Percentiles rank a stretch among this genome's conserved stretches.
Evolutionary conservation across 2,888 invertebrate species (phyloP).

Genomic region (Chrysolina oricalcia): DNA sequence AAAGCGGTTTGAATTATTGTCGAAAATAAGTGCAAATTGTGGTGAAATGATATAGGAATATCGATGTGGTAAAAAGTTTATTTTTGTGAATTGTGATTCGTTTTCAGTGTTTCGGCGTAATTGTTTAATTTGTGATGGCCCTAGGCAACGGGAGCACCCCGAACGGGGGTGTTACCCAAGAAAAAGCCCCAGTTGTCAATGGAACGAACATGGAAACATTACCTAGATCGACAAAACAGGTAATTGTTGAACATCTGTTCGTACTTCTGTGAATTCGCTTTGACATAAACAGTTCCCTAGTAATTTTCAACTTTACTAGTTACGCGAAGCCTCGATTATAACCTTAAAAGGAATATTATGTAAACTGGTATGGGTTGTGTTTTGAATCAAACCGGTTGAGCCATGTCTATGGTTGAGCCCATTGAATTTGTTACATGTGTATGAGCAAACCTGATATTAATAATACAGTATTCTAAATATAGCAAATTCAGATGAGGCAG

Average conservation of each 20-base stretch:
- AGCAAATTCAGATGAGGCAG: constrained; percentile 24
- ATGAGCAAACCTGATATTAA: constrained; percentile 42
- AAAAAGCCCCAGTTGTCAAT: constrained; percentile 76
- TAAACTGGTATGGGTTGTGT: constrained; percentile 48
- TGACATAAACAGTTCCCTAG: constrained; percentile 9
- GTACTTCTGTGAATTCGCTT: background rate
- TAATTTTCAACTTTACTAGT: constrained; percentile 23
- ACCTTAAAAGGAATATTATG: constrained; percentile 53
- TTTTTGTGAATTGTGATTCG: constrained; percentile 52
- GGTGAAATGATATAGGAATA: constrained; percentile 52
- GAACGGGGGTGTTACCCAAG: constrained; percentile 70
- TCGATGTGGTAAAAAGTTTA: constrained; percentile 40
- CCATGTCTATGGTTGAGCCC: too few species aligned
- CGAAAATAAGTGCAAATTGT: constrained; percentile 48
- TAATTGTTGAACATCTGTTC: constrained; percentile 58
- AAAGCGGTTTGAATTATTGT: constrained; percentile 44
- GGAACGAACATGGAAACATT: constrained; percentile 77
- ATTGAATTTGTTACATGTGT: constrained; percentile 35
- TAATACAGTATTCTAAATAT: constrained; percentile 39
- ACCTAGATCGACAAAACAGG: constrained; percentile 76
- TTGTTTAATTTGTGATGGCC: constrained; percentile 64
- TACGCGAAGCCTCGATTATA: constrained; percentile 32
- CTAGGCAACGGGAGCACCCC: constrained; percentile 70
- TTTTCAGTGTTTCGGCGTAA: constrained; percentile 46
- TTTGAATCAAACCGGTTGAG: constrained; percentile 40